phyloP scores from a whole-genome alignment of 2,113 vertebrate species.

The Ciconia stormi region DNA sequence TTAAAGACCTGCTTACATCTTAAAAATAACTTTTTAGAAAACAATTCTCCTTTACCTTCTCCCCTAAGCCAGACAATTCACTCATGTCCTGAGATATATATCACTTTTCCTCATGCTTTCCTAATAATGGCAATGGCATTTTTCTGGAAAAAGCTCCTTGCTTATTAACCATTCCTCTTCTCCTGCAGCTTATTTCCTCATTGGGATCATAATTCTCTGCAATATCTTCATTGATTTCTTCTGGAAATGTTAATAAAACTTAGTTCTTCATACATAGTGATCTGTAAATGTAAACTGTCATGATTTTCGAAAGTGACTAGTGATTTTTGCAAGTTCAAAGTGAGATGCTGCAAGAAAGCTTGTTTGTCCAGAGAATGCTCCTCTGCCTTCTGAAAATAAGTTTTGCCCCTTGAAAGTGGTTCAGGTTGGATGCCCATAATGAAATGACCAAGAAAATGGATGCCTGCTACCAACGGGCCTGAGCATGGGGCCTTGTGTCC shows the following conservation, averaged over 20 bases:
- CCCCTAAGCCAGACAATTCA: slow-evolving; percentile 36
- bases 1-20: slow-evolving; percentile 25
- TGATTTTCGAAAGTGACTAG: background rate
- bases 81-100: background rate
- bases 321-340: background rate
- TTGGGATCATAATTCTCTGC: slow-evolving; percentile 9
- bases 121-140: background rate
- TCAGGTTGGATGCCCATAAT: background rate
- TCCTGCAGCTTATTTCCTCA: slow-evolving; percentile 11
- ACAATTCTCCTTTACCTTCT: slow-evolving; percentile 8
- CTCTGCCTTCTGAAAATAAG: background rate
- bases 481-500: fast-evolving
- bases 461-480: background rate
- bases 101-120: background rate
- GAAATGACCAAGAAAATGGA: background rate
- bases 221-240: slow-evolving; percentile 15
- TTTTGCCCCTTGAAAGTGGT: background rate
- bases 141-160: background rate
- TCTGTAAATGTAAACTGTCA: background rate
- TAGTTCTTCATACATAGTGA: background rate
- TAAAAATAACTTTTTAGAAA: slow-evolving; percentile 23
- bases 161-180: background rate
- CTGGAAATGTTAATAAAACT: slow-evolving; percentile 10
- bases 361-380: background rate
- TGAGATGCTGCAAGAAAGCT: background rate